Conservation (phyloP, 2,888 invertebrate species). For the Leucophenga montana region DNA sequence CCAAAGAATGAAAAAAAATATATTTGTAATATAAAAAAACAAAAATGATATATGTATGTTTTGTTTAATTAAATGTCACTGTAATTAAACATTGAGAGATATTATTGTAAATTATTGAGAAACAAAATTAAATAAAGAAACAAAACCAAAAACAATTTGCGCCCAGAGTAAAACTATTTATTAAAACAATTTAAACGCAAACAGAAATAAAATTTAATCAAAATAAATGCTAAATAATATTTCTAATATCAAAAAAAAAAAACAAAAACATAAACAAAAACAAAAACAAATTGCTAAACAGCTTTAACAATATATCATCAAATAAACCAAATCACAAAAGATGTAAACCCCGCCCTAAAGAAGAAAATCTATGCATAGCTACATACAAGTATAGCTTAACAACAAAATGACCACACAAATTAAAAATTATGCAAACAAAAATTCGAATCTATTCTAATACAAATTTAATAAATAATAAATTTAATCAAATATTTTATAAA, state of each 20-base stretch:
- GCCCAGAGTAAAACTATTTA: constrained; percentile 51
- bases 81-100: constrained; percentile 55
- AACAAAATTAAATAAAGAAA: constrained; percentile 23
- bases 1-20: neutral
- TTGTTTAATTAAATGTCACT: constrained; percentile 58
- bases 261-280: constrained; percentile 15
- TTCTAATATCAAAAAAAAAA: constrained; percentile 23
- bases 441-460: constrained; percentile 53
- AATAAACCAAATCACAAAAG: constrained; percentile 28
- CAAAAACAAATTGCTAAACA: constrained; percentile 15
- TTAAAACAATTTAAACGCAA: constrained; percentile 37
- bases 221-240: constrained; percentile 39
- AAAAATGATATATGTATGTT: constrained; percentile 40
- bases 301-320: constrained; percentile 11
- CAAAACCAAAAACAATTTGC: constrained; percentile 47
- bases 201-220: constrained; percentile 44
- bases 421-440: constrained; percentile 39
- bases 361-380: constrained; percentile 24
- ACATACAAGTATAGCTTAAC: neutral
- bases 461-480: constrained; percentile 34
- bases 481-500: constrained; percentile 23
- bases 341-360: constrained; percentile 19
- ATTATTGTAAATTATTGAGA: constrained; percentile 36
- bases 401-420: constrained; percentile 5
- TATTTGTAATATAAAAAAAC: constrained; percentile 21